Conservation (phyloP, 1,140 invertebrate genomes). For the Drosophila truncata region DNA sequence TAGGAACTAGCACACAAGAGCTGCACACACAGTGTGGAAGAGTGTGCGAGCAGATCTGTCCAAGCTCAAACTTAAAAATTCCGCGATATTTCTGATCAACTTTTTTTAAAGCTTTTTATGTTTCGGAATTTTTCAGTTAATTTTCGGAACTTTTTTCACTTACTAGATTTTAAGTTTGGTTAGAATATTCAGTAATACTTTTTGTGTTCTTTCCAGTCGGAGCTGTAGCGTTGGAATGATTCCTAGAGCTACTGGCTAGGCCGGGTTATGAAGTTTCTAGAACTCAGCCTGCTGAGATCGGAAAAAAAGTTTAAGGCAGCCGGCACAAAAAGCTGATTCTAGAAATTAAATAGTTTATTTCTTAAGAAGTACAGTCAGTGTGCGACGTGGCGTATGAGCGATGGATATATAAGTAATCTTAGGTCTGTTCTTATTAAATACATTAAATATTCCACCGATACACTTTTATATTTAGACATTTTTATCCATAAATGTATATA, state of each 20-base stretch:
- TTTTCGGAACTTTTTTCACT: background rate
- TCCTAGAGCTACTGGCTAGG: background rate
- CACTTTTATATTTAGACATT: no score
- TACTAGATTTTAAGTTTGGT: background rate
- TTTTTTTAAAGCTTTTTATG: background rate
- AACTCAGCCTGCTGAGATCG: background rate
- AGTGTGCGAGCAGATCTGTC: background rate
- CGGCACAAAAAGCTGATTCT: background rate
- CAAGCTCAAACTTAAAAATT: background rate
- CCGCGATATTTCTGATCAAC: background rate
- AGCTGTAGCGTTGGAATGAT: slow-evolving; percentile 4
- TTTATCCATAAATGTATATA: background rate
- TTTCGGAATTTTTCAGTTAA: background rate
- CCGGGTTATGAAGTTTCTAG: background rate
- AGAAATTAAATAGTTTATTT: background rate
- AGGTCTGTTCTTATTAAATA: background rate
- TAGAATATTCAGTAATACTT: background rate
- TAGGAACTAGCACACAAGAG: background rate
- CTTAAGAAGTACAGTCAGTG: background rate
- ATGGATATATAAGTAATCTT: background rate
- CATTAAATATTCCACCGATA: background rate
- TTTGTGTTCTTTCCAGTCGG: background rate
- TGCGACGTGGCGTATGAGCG: slow-evolving; percentile 24
- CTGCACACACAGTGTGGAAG: background rate
- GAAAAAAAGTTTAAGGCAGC: background rate